These are phyloP conservation scores for Lutjanus argentimaculatus DNA, from an alignment of 2,797 vertebrate genomes.

Conservation along the genomic window DNA sequence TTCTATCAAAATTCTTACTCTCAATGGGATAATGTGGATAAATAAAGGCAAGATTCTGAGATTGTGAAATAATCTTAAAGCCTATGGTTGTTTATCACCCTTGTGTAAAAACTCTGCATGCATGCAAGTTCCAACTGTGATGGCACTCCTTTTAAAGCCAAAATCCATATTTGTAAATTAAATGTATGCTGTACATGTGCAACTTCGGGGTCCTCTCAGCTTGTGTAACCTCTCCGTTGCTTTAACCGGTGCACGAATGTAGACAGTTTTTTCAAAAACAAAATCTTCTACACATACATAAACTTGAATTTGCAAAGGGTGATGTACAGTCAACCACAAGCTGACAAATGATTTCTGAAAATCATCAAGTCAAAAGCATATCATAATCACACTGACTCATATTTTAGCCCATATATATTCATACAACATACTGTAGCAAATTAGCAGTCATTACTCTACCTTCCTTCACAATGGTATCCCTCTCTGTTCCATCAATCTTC, in stretches of 20 bases:
- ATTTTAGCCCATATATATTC: neutral
- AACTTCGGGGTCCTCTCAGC: no score
- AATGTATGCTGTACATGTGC: no score
- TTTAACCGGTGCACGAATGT: neutral
- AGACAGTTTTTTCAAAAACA: no score
- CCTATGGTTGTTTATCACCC: neutral
- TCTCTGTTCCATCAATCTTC: constrained; percentile 95
- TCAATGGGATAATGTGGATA: neutral
- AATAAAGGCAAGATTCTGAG: constrained; percentile 2
- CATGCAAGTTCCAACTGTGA: no score
- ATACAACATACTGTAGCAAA: neutral
- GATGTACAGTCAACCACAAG: neutral
- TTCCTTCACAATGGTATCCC: constrained; percentile 95
- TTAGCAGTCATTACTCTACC: constrained; percentile 77
- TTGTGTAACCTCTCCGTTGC: neutral
- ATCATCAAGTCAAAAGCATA: neutral
- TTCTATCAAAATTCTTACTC: neutral
- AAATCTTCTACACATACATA: no score
- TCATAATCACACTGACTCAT: fast-evolving
- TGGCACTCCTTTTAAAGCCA: no score
- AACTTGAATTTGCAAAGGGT: neutral
- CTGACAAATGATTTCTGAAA: neutral
- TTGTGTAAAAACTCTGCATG: neutral
- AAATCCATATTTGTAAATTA: no score
- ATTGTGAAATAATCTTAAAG: neutral